Evolutionary conservation across 2,888 invertebrate species (phyloP).

Genomic region (Deroplatys truncata): DNA sequence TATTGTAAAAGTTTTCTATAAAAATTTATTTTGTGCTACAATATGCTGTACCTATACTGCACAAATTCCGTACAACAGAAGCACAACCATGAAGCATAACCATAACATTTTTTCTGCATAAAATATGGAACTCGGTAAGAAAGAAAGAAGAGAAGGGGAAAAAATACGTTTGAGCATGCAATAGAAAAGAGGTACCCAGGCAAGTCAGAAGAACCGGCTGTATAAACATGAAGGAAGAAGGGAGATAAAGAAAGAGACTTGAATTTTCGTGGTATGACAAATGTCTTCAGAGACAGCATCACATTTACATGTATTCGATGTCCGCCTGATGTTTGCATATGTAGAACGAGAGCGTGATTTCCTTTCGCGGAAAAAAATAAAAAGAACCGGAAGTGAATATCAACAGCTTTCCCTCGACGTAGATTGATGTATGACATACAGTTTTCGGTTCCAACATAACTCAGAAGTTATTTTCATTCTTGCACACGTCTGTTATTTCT

Average conservation of each 20-base stretch:
- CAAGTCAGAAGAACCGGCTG: neutral
- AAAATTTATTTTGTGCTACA: too few species aligned
- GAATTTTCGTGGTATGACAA: neutral
- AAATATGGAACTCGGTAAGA: too few species aligned
- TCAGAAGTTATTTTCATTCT: neutral
- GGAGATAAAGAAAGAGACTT: neutral
- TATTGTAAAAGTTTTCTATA: too few species aligned
- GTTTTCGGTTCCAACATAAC: neutral
- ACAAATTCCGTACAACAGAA: too few species aligned
- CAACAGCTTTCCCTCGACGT: neutral
- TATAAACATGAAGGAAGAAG: neutral
- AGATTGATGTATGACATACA: neutral
- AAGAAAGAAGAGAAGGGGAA: too few species aligned
- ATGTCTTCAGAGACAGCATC: neutral
- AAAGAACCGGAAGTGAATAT: neutral
- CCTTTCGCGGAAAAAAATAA: neutral
- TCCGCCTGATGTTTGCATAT: neutral
- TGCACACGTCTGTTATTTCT: too few species aligned
- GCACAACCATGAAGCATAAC: too few species aligned
- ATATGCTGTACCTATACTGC: too few species aligned
- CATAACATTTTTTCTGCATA: too few species aligned
- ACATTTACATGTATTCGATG: neutral
- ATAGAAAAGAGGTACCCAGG: too few species aligned
- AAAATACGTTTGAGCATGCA: too few species aligned
- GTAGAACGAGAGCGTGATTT: neutral